Conservation (phyloP, 2,888 invertebrate species). For the Ellobium chinense region DNA sequence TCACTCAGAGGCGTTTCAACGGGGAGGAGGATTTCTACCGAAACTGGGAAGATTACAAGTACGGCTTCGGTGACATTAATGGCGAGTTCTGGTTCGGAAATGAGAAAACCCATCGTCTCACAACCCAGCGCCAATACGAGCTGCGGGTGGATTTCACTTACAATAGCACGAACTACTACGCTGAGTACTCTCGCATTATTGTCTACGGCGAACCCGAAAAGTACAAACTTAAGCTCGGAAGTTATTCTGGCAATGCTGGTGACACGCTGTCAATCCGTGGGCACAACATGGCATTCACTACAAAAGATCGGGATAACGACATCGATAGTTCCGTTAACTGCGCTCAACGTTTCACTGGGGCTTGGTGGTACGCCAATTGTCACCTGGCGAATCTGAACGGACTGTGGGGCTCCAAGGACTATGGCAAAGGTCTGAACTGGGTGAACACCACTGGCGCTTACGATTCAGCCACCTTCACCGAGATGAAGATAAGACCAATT, state of each 20-base stretch:
- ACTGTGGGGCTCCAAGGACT: background rate
- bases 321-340: constrained; percentile 68
- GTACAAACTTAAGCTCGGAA: constrained; percentile 67
- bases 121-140: background rate
- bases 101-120: constrained; percentile 20
- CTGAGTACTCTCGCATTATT: background rate
- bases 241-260: constrained; percentile 70
- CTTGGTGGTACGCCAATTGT: constrained; percentile 74
- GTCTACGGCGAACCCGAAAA: constrained; percentile 65
- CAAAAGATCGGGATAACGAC: constrained; percentile 77
- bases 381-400: constrained; percentile 12
- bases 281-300: constrained; percentile 75
- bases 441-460: background rate
- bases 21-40: constrained; percentile 18
- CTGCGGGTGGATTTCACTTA: constrained; percentile 14
- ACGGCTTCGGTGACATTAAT: constrained; percentile 21
- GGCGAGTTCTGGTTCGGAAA: constrained; percentile 29
- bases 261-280: constrained; percentile 73
- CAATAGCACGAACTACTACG: background rate
- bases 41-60: constrained; percentile 15
- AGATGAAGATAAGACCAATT: constrained; percentile 34
- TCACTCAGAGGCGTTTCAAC: constrained; percentile 5
- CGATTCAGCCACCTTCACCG: background rate
- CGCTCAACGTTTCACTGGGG: constrained; percentile 70
- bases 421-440: background rate